Evolutionary conservation across 2,888 invertebrate species (phyloP).

Genomic region (Agrochola lota): DNA sequence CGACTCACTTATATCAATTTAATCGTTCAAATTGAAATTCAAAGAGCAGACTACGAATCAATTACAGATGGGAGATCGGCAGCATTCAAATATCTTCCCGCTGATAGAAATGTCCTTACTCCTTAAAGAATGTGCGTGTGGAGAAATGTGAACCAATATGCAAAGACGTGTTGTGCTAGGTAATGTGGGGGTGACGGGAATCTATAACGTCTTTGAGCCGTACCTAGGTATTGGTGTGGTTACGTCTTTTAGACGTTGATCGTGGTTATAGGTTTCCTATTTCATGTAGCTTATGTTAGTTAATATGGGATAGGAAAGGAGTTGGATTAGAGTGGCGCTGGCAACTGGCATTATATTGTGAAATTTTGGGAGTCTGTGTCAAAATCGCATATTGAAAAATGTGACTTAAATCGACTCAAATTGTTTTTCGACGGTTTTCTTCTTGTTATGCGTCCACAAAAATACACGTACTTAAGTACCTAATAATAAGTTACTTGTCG

Average conservation of each 20-base stretch:
- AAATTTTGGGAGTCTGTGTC: neutral
- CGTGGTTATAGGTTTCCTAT: conserved; percentile 4
- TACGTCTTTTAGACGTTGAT: neutral
- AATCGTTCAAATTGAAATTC: conserved; percentile 89
- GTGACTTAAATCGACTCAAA: neutral
- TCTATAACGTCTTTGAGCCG: conserved; percentile 17
- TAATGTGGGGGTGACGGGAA: conserved; percentile 50
- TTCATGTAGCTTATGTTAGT: neutral
- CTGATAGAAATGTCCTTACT: conserved; percentile 86
- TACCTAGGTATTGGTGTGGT: too few species aligned
- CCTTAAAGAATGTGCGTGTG: conserved; percentile 88
- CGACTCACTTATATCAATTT: conserved; percentile 87
- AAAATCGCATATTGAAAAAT: neutral
- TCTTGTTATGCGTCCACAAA: neutral
- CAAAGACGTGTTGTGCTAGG: conserved; percentile 62
- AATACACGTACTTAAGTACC: neutral
- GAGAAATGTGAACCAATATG: conserved; percentile 87
- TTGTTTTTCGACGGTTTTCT: neutral
- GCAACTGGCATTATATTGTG: neutral
- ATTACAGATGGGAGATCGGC: conserved; percentile 80
- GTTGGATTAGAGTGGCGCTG: neutral
- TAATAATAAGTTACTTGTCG: neutral
- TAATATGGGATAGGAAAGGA: neutral
- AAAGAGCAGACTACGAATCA: conserved; percentile 86
- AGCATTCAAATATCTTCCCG: conserved; percentile 86